These are phyloP conservation scores for Torymus auratus DNA, from an alignment of 2,888 invertebrate genomes.

Conservation along the genomic window DNA sequence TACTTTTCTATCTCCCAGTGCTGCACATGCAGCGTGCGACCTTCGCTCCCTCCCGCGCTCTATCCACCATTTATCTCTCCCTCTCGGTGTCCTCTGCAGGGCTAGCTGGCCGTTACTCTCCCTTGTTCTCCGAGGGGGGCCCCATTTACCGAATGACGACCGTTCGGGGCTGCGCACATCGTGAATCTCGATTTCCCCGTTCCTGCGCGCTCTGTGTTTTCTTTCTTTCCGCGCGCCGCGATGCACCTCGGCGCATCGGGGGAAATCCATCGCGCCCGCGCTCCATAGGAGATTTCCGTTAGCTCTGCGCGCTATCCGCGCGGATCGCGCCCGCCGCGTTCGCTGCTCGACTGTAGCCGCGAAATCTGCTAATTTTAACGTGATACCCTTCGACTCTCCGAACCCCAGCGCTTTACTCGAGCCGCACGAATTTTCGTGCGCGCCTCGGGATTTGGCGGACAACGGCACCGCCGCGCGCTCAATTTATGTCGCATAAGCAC, in stretches of 20 bases:
- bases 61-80: slow-evolving; percentile 9
- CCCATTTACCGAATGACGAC: slow-evolving; percentile 37
- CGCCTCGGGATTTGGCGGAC: neutral
- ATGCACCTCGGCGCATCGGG: neutral
- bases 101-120: slow-evolving; percentile 23
- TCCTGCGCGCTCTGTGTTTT: neutral
- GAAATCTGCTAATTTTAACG: slow-evolving; percentile 46
- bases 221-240: neutral
- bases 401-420: slow-evolving; percentile 12
- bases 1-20: too few relatives aligned
- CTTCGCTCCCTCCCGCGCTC: slow-evolving; percentile 34
- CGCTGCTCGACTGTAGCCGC: slow-evolving; percentile 57
- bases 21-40: neutral
- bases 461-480: neutral
- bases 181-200: slow-evolving; percentile 48
- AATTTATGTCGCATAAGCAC: slow-evolving; percentile 38
- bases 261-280: slow-evolving; percentile 49
- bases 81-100: slow-evolving; percentile 8
- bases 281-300: slow-evolving; percentile 63
- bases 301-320: slow-evolving; percentile 63
- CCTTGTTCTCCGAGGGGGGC: slow-evolving; percentile 14
- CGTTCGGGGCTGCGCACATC: slow-evolving; percentile 20
- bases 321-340: slow-evolving; percentile 44
- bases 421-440: slow-evolving; percentile 52
- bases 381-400: slow-evolving; percentile 17